Evolutionary conservation across 2,113 vertebrate species (phyloP).

Genomic region (Neogale vison): DNA sequence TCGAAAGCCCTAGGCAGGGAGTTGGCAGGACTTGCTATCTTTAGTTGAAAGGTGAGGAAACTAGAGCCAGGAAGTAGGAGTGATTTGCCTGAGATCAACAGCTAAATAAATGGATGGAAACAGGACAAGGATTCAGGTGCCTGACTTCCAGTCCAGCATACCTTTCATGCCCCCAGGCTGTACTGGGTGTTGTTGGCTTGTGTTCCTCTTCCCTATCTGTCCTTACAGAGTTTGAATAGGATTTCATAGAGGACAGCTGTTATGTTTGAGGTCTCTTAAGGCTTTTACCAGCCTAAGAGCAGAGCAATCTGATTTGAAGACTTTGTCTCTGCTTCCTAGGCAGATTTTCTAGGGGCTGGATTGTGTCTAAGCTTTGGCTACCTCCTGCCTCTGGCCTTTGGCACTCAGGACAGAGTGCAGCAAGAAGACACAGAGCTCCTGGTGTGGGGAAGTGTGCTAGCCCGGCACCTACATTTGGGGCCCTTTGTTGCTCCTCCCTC

Average conservation of each 20-base stretch:
- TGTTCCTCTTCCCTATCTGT: neutral
- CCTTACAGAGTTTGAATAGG: neutral
- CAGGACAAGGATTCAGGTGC: constrained; percentile 37
- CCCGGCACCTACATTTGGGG: neutral
- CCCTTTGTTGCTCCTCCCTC: constrained; percentile 43
- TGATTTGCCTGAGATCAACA: constrained; percentile 56
- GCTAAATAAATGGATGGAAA: constrained; percentile 61
- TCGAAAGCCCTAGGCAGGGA: neutral
- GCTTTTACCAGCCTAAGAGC: constrained; percentile 24
- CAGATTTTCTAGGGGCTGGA: constrained; percentile 18
- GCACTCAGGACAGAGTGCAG: neutral
- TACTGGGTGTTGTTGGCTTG: constrained; percentile 34
- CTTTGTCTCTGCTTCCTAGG: neutral
- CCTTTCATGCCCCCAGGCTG: constrained; percentile 3
- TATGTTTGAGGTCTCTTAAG: constrained; percentile 4
- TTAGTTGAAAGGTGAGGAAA: constrained; percentile 30
- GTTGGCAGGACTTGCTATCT: neutral
- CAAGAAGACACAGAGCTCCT: neutral
- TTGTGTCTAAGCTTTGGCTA: neutral
- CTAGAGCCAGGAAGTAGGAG: constrained; percentile 41
- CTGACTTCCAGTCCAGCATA: neutral
- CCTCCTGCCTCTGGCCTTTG: neutral
- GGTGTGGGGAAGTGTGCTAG: constrained; percentile 12
- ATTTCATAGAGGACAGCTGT: constrained; percentile 52
- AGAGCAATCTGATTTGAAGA: neutral